A percentile compares a stretch with the other conserved stretches of the same genome.
Conservation (phyloP, 1,140 invertebrate species). For the Drosophila oshimai region DNA sequence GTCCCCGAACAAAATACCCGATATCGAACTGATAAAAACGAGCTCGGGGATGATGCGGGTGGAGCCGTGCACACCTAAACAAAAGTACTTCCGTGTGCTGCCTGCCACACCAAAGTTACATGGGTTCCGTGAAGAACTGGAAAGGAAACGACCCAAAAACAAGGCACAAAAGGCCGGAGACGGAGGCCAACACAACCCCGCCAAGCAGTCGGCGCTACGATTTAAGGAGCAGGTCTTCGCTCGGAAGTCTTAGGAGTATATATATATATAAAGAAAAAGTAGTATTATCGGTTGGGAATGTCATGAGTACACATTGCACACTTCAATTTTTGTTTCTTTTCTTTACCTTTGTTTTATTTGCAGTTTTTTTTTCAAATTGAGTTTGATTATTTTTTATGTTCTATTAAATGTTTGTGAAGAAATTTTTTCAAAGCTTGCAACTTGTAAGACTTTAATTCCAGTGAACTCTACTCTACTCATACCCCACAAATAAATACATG, state of each 20-base stretch:
- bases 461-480: not conserved
- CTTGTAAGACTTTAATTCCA: not conserved
- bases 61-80: constrained; percentile 59
- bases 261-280: not conserved
- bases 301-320: not conserved
- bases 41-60: constrained; percentile 55
- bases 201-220: constrained; percentile 50
- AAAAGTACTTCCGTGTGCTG: constrained; percentile 58
- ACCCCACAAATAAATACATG: not conserved
- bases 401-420: not conserved
- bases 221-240: constrained; percentile 49
- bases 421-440: not conserved
- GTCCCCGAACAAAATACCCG: not conserved
- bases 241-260: constrained; percentile 19
- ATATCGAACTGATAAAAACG: constrained; percentile 32
- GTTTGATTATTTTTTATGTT: not conserved
- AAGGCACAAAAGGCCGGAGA: not conserved
- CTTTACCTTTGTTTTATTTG: not conserved
- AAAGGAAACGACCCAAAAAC: not conserved
- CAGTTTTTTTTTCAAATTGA: not conserved
- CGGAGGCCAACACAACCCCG: constrained; percentile 14
- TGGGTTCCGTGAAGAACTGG: constrained; percentile 19
- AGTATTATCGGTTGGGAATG: constrained; percentile 2
- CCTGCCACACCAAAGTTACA: constrained; percentile 30
- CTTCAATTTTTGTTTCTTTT: not conserved